Evolutionary conservation across 2,888 invertebrate genomes (phyloP).

Genomic region (Odontocerum albicorne): DNA sequence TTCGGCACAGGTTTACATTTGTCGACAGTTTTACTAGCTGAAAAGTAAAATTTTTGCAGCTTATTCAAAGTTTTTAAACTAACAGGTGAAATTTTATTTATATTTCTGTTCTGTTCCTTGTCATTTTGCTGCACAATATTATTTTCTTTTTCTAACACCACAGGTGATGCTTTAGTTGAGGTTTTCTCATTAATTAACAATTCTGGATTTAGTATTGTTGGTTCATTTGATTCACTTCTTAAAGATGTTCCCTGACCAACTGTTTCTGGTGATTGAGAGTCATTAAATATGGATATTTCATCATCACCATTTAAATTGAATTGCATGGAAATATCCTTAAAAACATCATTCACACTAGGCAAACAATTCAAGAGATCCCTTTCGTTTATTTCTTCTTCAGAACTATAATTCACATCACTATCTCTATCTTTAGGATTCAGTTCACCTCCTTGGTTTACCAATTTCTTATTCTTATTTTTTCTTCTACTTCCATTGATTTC

Average conservation of each 20-base stretch:
- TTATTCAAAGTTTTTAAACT: constrained; percentile 29
- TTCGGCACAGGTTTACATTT: constrained; percentile 33
- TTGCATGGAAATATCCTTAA: constrained; percentile 47
- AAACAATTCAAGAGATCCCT: constrained; percentile 45
- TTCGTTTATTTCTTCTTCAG: constrained; percentile 38
- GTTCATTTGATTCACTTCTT: not conserved
- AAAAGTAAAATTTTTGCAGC: constrained; percentile 37
- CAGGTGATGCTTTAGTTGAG: too few species aligned
- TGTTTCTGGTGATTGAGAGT: constrained; percentile 29
- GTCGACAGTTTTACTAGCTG: constrained; percentile 24
- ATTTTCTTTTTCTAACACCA: too few species aligned
- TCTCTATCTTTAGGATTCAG: not conserved
- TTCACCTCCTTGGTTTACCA: not conserved
- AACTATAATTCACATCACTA: constrained; percentile 22
- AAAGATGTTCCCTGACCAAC: too few species aligned
- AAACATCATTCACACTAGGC: constrained; percentile 54
- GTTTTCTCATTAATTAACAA: too few species aligned
- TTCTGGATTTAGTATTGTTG: too few species aligned
- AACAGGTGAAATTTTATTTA: constrained; percentile 24
- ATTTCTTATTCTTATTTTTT: constrained; percentile 35
- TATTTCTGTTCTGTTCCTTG: constrained; percentile 16
- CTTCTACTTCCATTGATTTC: constrained; percentile 40
- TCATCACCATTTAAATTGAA: constrained; percentile 38
- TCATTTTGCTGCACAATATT: constrained; percentile 1
- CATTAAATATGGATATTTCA: constrained; percentile 31